A percentile compares a stretch with the other conserved stretches of the same genome.
Evolutionary conservation across 2,797 vertebrate species (phyloP).

Genomic region (Parauchenoglanis ngamensis): DNA sequence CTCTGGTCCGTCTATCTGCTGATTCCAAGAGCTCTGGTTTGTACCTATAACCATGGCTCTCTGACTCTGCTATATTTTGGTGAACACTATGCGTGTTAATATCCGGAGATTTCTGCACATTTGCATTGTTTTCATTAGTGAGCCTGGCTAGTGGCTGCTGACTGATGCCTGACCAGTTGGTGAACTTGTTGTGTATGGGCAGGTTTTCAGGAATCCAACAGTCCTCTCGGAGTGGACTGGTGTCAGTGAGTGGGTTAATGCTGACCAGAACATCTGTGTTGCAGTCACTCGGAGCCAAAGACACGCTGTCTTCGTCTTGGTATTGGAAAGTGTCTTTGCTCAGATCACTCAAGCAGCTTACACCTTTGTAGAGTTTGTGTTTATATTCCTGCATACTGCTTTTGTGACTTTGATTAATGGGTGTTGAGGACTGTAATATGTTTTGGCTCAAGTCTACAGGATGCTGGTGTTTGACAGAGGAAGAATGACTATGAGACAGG

Average conservation of each 20-base stretch:
- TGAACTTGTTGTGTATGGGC: slow-evolving; percentile 91
- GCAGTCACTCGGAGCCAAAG: slow-evolving; percentile 79
- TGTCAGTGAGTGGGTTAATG: slow-evolving; percentile 61
- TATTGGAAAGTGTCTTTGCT: slow-evolving; percentile 37
- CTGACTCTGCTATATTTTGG: slow-evolving; percentile 45
- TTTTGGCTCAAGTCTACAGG: slow-evolving; percentile 39
- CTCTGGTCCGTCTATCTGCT: slow-evolving; percentile 66
- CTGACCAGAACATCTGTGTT: slow-evolving; percentile 83
- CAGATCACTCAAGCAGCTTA: slow-evolving; percentile 41
- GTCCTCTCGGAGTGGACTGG: slow-evolving; percentile 51
- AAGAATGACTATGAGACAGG: slow-evolving; percentile 32
- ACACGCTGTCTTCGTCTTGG: slow-evolving; percentile 67
- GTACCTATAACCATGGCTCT: slow-evolving; percentile 53
- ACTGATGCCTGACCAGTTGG: slow-evolving; percentile 85
- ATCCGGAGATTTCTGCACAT: slow-evolving; percentile 9
- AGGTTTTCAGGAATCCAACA: slow-evolving; percentile 73
- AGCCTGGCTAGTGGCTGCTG: slow-evolving; percentile 56
- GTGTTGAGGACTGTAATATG: slow-evolving; percentile 26
- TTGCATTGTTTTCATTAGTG: slow-evolving; percentile 50
- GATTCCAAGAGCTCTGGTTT: slow-evolving; percentile 31
- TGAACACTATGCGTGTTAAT: slow-evolving; percentile 16
- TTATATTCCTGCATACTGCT: slow-evolving; percentile 31
- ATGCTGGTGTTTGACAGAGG: slow-evolving; percentile 41
- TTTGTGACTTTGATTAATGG: slow-evolving; percentile 32
- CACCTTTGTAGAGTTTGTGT: slow-evolving; percentile 41